These are phyloP conservation scores for Eubasilissa splendida DNA, from an alignment of 2,888 invertebrate genomes.

Conservation along the genomic window DNA sequence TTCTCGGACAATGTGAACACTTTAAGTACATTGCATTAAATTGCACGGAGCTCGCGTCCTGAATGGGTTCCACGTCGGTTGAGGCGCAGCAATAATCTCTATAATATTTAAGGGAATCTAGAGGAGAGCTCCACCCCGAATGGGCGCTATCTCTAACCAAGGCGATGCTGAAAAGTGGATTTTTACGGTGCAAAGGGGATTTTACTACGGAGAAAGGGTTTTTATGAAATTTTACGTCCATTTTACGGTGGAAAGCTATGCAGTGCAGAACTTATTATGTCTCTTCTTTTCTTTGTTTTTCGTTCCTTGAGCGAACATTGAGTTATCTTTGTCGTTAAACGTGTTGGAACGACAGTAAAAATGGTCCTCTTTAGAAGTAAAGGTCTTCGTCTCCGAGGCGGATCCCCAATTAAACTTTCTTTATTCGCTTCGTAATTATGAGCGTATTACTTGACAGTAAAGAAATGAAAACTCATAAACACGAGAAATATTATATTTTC, in stretches of 20 bases:
- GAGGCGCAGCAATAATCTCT: neutral
- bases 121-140: neutral
- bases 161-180: conserved; percentile 19
- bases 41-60: too few relatives aligned
- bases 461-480: too few relatives aligned
- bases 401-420: neutral
- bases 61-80: neutral
- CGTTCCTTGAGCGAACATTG: conserved; percentile 16
- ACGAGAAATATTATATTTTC: too few relatives aligned
- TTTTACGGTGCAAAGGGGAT: conserved; percentile 5
- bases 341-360: conserved; percentile 27
- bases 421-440: neutral
- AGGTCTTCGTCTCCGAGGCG: neutral
- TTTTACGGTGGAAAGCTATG: conserved; percentile 18
- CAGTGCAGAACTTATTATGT: neutral
- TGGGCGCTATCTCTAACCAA: neutral
- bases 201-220: neutral
- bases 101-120: conserved; percentile 2
- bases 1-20: too few relatives aligned
- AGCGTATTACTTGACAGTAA: too few relatives aligned
- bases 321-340: conserved; percentile 52
- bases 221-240: conserved; percentile 20
- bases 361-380: conserved; percentile 25
- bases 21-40: too few relatives aligned
- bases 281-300: neutral